These are phyloP conservation scores for Metacarcinus magister DNA, from an alignment of 2,888 invertebrate genomes.

Conservation along the genomic window DNA sequence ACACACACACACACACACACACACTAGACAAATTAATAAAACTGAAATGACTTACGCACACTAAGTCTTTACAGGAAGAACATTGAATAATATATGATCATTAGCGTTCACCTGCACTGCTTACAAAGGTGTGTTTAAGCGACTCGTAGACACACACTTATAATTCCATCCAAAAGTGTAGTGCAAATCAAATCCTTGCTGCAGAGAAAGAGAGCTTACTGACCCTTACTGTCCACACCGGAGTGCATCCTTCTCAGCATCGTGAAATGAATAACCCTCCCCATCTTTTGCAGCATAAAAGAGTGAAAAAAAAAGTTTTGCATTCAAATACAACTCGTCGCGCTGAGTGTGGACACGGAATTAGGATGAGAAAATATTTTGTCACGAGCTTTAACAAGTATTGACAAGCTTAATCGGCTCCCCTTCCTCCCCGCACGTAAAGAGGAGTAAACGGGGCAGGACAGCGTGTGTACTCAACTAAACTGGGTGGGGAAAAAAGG, in stretches of 20 bases:
- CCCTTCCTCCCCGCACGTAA: constrained; percentile 34
- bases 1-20: background rate
- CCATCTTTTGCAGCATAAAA: background rate
- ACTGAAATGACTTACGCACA: background rate
- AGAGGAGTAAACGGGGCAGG: background rate
- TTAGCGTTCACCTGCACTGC: background rate
- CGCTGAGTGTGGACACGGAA: background rate
- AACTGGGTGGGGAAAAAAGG: background rate
- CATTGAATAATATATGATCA: background rate
- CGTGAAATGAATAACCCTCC: background rate
- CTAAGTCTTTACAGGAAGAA: background rate
- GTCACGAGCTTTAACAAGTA: constrained; percentile 28
- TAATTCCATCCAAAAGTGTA: background rate
- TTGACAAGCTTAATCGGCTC: constrained; percentile 10
- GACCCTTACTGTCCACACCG: background rate
- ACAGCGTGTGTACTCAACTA: background rate
- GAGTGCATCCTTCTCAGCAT: background rate
- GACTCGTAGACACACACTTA: background rate
- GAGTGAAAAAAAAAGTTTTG: background rate
- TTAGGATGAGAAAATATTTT: constrained; percentile 39
- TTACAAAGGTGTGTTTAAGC: background rate
- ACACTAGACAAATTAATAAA: background rate
- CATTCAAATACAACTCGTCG: background rate
- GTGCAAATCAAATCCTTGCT: background rate
- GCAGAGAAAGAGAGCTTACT: background rate